phyloP scores from a whole-genome alignment of 2,113 vertebrate species.

The Elgaria multicarinata region DNA sequence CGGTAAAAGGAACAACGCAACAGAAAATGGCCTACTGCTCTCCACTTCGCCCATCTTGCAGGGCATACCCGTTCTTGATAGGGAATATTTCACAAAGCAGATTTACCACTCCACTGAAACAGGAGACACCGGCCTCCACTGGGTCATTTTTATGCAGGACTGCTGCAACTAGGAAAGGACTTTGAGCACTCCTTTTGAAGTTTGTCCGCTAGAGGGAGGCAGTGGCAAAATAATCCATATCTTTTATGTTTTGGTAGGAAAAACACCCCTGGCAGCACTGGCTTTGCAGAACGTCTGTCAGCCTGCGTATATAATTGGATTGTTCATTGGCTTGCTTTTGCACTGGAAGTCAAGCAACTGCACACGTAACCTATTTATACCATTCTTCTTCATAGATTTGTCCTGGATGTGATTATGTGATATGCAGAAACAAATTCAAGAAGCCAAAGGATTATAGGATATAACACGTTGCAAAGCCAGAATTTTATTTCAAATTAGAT shows the following conservation, averaged over 20 bases:
- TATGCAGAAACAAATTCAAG: background rate
- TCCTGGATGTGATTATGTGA: background rate
- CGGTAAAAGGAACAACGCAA: too few relatives aligned
- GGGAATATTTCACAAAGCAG: too few relatives aligned
- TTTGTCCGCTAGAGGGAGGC: conserved; percentile 21
- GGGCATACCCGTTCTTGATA: too few relatives aligned
- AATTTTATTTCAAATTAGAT: background rate
- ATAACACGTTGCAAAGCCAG: background rate
- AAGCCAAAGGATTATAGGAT: background rate
- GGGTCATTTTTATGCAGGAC: background rate
- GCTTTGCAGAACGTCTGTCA: background rate
- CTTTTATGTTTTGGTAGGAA: background rate
- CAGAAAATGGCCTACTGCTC: too few relatives aligned
- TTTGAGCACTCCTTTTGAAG: background rate
- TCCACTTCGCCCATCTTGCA: too few relatives aligned
- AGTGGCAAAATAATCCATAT: background rate
- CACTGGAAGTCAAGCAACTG: background rate
- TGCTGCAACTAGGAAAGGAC: background rate
- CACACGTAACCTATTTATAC: background rate
- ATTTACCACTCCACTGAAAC: too few relatives aligned
- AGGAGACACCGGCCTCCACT: too few relatives aligned
- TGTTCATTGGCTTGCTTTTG: background rate
- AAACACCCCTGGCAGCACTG: background rate
- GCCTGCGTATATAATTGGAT: background rate
- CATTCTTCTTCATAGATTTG: background rate